Conservation (phyloP, 2,888 invertebrate genomes). For the Rutpela maculata region DNA sequence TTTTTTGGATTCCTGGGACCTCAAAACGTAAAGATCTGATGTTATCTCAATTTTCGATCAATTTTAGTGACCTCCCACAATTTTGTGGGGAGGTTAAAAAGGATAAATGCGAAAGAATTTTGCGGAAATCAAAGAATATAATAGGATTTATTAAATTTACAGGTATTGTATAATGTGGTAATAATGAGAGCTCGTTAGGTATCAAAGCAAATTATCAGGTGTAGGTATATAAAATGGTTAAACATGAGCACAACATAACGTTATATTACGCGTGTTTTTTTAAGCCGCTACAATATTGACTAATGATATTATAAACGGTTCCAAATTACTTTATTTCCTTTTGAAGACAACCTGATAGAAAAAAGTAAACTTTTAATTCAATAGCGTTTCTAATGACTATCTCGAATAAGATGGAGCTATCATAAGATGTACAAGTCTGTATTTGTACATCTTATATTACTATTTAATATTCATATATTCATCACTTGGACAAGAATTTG, state of each 20-base stretch:
- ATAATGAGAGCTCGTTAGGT: constrained; percentile 7
- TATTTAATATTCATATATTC: not conserved
- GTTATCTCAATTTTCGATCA: no score
- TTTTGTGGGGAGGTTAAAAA: no score
- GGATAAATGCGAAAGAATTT: constrained; percentile 2
- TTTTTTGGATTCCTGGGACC: no score
- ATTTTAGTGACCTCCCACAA: no score
- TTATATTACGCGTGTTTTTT: not conserved
- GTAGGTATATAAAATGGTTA: not conserved
- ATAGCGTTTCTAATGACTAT: not conserved
- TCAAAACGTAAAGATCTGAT: no score
- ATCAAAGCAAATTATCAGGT: constrained; percentile 2
- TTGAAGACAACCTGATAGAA: not conserved
- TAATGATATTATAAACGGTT: not conserved
- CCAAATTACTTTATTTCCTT: constrained; percentile 7
- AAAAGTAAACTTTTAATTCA: constrained; percentile 1
- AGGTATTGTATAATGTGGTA: not conserved
- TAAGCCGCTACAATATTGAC: not conserved
- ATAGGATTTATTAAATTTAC: constrained; percentile 1
- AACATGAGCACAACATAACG: not conserved
- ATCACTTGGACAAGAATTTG: not conserved
- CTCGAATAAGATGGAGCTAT: not conserved
- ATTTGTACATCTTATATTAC: constrained; percentile 5
- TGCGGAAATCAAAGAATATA: constrained; percentile 13
- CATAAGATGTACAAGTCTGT: not conserved